phyloP scores from a whole-genome alignment of 2,888 invertebrate species.

The Drosophila prostipennis region DNA sequence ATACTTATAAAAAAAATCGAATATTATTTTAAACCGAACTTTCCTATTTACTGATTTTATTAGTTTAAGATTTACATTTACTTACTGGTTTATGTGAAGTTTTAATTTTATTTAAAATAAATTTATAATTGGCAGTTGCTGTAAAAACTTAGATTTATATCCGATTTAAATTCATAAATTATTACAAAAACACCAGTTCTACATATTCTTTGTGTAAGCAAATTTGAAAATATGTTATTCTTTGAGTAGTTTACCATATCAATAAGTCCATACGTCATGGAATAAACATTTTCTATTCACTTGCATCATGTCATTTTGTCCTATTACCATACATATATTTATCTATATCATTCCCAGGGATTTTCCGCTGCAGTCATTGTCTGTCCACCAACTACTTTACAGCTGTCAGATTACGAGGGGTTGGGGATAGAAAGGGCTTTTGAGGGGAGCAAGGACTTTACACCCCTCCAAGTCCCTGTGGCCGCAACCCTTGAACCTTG shows the following conservation, averaged over 20 bases:
- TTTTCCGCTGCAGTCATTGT: conserved; percentile 26
- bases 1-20: too few species aligned
- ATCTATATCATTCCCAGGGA: conserved; percentile 11
- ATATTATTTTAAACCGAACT: too few species aligned
- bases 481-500: conserved; percentile 31
- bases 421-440: neutral
- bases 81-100: too few species aligned
- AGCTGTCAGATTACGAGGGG: conserved; percentile 33
- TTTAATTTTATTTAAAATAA: too few species aligned
- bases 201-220: neutral
- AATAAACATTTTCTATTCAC: neutral
- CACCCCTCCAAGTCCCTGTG: conserved; percentile 18
- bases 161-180: neutral
- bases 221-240: neutral
- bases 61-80: too few species aligned
- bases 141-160: neutral
- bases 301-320: conserved; percentile 1
- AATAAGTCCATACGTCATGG: conserved; percentile 1
- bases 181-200: neutral
- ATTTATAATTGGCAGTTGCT: too few species aligned
- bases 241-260: neutral
- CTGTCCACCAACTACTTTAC: conserved; percentile 27
- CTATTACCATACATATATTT: conserved; percentile 17
- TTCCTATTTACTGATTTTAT: too few species aligned
- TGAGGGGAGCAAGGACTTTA: conserved; percentile 8